Evolutionary conservation across 2,888 invertebrate species (phyloP), one percentile per base, ranked within the genome.

Genomic region (Parascotia fuliginaria): DNA sequence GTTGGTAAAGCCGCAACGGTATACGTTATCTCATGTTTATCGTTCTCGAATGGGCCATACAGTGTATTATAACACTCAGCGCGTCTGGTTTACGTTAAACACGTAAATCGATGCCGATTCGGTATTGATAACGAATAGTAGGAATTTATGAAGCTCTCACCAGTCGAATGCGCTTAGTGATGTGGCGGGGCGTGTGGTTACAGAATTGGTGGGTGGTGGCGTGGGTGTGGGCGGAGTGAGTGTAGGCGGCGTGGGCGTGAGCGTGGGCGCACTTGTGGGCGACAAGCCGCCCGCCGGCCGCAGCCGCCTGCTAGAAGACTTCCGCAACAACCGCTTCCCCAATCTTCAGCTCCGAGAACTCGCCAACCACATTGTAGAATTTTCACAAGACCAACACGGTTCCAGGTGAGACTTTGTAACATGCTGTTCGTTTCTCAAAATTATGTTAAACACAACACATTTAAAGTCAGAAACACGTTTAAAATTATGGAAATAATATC

Each of bases 371-470:
- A 99, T 99, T 81, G 98, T 99, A 14, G 99, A 99, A 92, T 99
- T 99, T 92, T 98, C 98, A 57, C 98, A 98, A 92, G 99, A 99
- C 92, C 99, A 99, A 87, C 99, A 99, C 83, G 99, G 99, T 40
- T 99, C 99, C 39, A 96, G 92, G 92, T 92, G 56, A 42, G 24
- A 6, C 24, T 9, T n/a, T n/a, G n/a, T n/a, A n/a, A n/a, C n/a
- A n/a, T n/a, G n/a, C 24, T 24, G 24, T 1, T 7, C 24, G 7
- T 9, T 1, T 24, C 7, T 3, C 24, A 3, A 19, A 2, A 19
- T n/a, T n/a, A 19, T 24, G 5, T 24, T 1, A 24, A 24, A 4
- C 24, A 24, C 7, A 24, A 7, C 24, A 24, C 4, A 7, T 24
- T 6, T 24, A 24, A 6, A 7, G 6, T 24, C 4, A 1, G 1